Base-by-base conservation (phyloP, 2,113 vertebrate genomes). In the Prionailurus viverrinus region DNA sequence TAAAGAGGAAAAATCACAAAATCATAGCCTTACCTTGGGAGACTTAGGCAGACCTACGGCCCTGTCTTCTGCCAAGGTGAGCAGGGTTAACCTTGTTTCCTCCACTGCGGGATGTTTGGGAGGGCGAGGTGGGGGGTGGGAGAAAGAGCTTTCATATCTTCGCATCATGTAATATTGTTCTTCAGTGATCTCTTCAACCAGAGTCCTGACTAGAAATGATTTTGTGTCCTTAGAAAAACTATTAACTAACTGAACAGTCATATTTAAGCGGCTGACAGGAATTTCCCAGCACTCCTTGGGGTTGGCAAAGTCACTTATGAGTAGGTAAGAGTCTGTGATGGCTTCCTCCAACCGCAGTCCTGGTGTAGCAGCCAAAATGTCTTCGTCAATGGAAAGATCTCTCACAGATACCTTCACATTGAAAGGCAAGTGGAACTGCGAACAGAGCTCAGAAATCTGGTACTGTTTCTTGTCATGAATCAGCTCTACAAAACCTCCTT, bases 401-500 rank as follows among this genome's bases (percentile, higher is more conserved):
- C 99, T 99, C 65, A 99, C 98, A 0, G 99, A 99, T 45, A 99
- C 99, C 95, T 99, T 99, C 94, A 99, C 99, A 1, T 99, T 99
- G 96, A 99, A 99, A 55, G 99, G 99, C 48, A 99, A 95, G 19
- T 4, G 97, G 91, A 99, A 99, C 81, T 98, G 97, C 71, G 98
- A 94, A 93, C 98, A 99, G 36, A 99, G 98, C 81, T 99, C 99
- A 1, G 98, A 98, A 91, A 99, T 94, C 66, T 98, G 97, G 80
- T 99, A 99, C 92, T 98, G 99, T 25, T 98, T 99, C 96, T 99
- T 99, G 87, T 99, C 99, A 33, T 99, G 99, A 84, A 99, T 97
- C 66, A 99, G 98, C 97, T 99, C 99, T n/a, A 99, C 98, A 91
- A 99, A 99, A 87, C 98, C 97, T 7, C 99, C 99, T 96, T 99